These are phyloP conservation scores for Anagyrus pseudococci DNA, from an alignment of 2,888 invertebrate genomes.

Conservation along the genomic window DNA sequence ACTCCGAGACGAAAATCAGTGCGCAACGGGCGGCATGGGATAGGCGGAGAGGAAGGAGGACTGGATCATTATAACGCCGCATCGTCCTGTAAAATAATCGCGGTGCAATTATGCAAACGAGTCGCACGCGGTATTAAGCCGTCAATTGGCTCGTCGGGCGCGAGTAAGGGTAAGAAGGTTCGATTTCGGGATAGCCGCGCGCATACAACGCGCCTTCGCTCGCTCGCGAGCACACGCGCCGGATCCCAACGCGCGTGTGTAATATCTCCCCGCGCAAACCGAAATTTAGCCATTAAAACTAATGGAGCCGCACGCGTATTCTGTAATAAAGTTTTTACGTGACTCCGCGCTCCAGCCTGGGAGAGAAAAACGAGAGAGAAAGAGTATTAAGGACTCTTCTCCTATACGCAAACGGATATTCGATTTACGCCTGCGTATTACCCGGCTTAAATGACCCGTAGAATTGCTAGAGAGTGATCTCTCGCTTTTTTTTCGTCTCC, in stretches of 20 bases:
- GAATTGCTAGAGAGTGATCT: too few species aligned
- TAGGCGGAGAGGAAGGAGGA: too few species aligned
- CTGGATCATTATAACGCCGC: slow-evolving; percentile 13
- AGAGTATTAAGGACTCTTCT: too few species aligned
- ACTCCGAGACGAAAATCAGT: slow-evolving; percentile 19
- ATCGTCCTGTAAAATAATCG: not conserved
- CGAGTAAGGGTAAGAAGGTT: not conserved
- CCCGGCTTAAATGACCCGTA: too few species aligned
- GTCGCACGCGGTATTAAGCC: not conserved
- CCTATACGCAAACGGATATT: too few species aligned
- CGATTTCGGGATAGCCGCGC: too few species aligned
- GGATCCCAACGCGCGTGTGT: not conserved
- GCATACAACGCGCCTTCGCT: slow-evolving; percentile 1
- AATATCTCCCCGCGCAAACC: not conserved
- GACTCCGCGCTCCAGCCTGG: too few species aligned
- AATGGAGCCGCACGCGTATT: not conserved
- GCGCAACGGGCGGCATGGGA: not conserved
- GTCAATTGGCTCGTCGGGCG: too few species aligned
- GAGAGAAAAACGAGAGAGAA: too few species aligned
- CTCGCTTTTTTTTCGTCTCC: too few species aligned
- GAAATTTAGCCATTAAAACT: slow-evolving; percentile 17
- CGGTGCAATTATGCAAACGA: slow-evolving; percentile 25
- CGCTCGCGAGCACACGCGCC: too few species aligned
- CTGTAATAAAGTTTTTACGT: slow-evolving; percentile 5
- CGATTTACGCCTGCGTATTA: too few species aligned